phyloP scores from a whole-genome alignment of 2,113 vertebrate genomes.

The Enhydra lutris region DNA sequence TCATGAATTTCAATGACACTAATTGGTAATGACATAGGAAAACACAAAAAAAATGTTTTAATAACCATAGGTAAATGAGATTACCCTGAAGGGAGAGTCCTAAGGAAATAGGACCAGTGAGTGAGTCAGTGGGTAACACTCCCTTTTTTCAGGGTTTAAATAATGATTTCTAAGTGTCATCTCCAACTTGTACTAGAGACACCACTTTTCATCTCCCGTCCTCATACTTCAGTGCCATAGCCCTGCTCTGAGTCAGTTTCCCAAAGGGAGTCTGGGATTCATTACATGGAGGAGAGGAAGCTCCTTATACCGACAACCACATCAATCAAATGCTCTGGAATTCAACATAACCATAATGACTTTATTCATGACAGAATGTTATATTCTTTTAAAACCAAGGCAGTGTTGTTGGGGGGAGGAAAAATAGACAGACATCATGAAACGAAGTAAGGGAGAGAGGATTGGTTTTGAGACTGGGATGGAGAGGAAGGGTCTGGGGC shows the following conservation, averaged over 20 bases:
- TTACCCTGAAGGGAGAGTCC: not conserved
- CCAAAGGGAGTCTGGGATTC: not conserved
- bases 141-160: not conserved
- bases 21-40: not conserved
- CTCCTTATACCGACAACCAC: not conserved
- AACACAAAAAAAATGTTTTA: not conserved
- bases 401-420: not conserved
- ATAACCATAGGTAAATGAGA: not conserved
- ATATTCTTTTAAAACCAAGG: slow-evolving; percentile 1
- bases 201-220: not conserved
- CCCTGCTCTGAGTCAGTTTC: not conserved
- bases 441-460: not conserved
- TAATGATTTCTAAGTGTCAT: not conserved
- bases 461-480: not conserved
- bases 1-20: not conserved
- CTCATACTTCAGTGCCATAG: not conserved
- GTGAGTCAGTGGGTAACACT: not conserved
- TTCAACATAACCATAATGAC: not conserved
- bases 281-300: not conserved
- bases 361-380: not conserved
- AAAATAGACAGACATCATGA: not conserved
- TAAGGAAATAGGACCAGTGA: slow-evolving; percentile 14
- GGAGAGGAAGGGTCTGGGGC: not conserved
- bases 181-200: not conserved
- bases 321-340: not conserved